phyloP scores from a whole-genome alignment of 2,797 vertebrate genomes.

The Cottoperca gobio region DNA sequence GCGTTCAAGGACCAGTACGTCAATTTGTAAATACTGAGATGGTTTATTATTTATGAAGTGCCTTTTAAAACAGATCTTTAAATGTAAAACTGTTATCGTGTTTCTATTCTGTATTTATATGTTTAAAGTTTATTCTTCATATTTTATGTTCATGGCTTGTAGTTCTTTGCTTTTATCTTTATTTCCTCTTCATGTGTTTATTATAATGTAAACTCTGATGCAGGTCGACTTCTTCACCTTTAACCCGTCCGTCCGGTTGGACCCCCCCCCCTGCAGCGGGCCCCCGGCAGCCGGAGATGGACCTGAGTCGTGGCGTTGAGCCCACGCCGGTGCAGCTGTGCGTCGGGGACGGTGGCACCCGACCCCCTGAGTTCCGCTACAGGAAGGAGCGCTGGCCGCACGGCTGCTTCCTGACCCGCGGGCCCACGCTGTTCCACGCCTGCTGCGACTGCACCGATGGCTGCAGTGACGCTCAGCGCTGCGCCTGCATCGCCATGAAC shows the following conservation, averaged over 20 bases:
- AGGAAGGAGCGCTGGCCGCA: conserved; percentile 91
- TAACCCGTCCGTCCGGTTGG: conserved; percentile 84
- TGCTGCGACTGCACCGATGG: conserved; percentile 92
- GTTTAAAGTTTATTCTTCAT: too few species aligned
- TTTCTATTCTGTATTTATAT: too few species aligned
- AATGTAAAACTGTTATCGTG: too few species aligned
- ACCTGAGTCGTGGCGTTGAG: conserved; percentile 91
- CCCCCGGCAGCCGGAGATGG: conserved; percentile 79
- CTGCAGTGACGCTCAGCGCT: conserved; percentile 85
- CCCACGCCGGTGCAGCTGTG: conserved; percentile 89
- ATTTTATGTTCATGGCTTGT: too few species aligned
- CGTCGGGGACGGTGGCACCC: conserved; percentile 74
- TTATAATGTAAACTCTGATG: too few species aligned
- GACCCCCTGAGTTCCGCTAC: conserved; percentile 89
- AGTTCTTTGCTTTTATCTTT: too few species aligned
- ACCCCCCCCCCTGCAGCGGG: conserved; percentile 44
- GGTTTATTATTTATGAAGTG: too few species aligned
- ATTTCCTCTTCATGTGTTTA: too few species aligned
- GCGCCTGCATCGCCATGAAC: conserved; percentile 87
- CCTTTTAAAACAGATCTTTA: too few species aligned
- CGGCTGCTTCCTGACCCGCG: conserved; percentile 87
- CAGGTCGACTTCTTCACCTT: conserved; percentile 92
- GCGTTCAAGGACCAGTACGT: not conserved
- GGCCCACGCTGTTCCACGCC: conserved; percentile 77
- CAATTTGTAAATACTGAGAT: too few species aligned